Percentiles rank a stretch among this genome's conserved stretches.
Conservation (phyloP, 2,888 invertebrate genomes). For the Pediacus dermestoides region DNA sequence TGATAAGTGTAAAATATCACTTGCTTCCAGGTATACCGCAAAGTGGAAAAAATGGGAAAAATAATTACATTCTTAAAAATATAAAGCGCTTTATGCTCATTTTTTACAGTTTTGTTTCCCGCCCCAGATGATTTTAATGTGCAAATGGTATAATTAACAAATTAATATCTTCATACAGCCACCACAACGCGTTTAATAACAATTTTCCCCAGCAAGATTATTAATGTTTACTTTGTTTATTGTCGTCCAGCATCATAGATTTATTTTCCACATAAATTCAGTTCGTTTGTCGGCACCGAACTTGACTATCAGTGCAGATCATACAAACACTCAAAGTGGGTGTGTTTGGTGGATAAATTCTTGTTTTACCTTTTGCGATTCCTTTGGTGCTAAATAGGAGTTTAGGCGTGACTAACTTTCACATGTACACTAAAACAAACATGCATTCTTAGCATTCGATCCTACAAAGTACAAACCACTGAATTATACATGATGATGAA, state of each 20-base stretch:
- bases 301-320: conserved; percentile 7
- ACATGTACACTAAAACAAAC: no score
- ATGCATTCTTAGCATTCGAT: no score
- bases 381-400: conserved; percentile 29
- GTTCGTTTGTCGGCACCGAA: conserved; percentile 13
- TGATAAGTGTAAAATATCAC: conserved; percentile 51
- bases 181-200: not conserved
- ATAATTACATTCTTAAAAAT: conserved; percentile 45
- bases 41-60: conserved; percentile 39
- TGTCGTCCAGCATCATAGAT: conserved; percentile 12
- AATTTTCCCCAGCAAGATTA: not conserved
- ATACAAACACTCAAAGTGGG: conserved; percentile 12
- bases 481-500: no score
- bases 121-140: no score
- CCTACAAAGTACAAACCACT: no score
- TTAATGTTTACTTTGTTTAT: conserved; percentile 6
- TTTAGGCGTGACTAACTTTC: conserved; percentile 34
- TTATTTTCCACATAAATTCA: conserved; percentile 10
- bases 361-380: conserved; percentile 30
- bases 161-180: no score
- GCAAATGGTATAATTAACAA: no score
- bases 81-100: no score
- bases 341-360: conserved; percentile 29
- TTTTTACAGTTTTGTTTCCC: no score
- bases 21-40: conserved; percentile 45